These are phyloP conservation scores for Endomychus coccineus DNA, from an alignment of 2,888 invertebrate genomes.

Conservation along the genomic window DNA sequence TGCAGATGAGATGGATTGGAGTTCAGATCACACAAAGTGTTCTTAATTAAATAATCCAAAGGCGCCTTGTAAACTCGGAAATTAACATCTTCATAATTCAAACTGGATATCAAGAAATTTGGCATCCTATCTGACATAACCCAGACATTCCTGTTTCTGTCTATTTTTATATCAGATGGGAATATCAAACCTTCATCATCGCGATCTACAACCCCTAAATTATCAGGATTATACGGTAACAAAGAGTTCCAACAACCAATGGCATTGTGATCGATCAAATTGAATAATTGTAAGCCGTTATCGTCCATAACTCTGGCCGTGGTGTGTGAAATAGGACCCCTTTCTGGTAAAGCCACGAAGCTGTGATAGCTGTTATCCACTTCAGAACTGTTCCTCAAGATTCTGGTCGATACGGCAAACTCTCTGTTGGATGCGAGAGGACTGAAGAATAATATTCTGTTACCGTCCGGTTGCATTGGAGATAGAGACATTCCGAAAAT, in stretches of 20 bases:
- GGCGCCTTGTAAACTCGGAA: slow-evolving; percentile 69
- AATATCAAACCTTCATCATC: slow-evolving; percentile 72
- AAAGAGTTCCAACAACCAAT: slow-evolving; percentile 76
- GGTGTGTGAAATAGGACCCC: slow-evolving; percentile 62
- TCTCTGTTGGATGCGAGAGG: slow-evolving; percentile 71
- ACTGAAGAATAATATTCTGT: slow-evolving; percentile 67
- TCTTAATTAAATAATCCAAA: slow-evolving; percentile 56
- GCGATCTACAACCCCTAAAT: slow-evolving; percentile 62
- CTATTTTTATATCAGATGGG: slow-evolving; percentile 73
- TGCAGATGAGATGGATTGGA: too few relatives aligned
- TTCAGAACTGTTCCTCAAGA: slow-evolving; percentile 60
- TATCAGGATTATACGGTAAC: slow-evolving; percentile 56
- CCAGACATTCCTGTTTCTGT: slow-evolving; percentile 65
- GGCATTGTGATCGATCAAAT: slow-evolving; percentile 72
- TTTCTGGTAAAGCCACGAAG: slow-evolving; percentile 57
- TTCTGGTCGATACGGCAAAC: slow-evolving; percentile 69
- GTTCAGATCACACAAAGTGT: slow-evolving; percentile 77
- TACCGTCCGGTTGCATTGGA: slow-evolving; percentile 59
- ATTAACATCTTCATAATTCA: slow-evolving; percentile 70
- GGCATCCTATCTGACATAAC: slow-evolving; percentile 79
- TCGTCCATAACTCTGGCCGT: slow-evolving; percentile 70
- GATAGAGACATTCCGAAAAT: slow-evolving; percentile 73
- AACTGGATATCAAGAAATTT: slow-evolving; percentile 56
- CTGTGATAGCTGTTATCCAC: slow-evolving; percentile 64
- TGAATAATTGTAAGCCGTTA: slow-evolving; percentile 67